Conservation (phyloP, 1,140 invertebrate genomes). For the Hormaphis cornu region DNA sequence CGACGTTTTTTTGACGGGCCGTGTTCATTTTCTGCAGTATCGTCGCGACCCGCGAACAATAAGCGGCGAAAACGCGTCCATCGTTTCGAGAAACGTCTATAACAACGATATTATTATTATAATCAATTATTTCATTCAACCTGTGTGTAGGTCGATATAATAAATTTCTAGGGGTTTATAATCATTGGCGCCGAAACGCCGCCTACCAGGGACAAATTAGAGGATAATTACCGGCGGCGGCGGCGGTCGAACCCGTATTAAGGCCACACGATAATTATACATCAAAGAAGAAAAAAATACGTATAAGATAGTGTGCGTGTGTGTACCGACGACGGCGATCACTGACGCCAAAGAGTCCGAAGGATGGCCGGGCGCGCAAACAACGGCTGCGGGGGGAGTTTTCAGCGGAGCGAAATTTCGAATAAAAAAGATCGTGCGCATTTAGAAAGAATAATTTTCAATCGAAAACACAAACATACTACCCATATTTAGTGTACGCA, state of each 20-base stretch:
- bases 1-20: not conserved
- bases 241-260: not conserved
- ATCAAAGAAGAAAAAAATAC: not conserved
- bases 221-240: conserved; percentile 19
- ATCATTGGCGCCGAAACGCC: conserved; percentile 24
- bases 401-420: not conserved
- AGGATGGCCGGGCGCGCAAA: too few species aligned
- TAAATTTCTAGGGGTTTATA: conserved; percentile 17
- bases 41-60: too few species aligned
- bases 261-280: conserved; percentile 3
- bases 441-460: too few species aligned
- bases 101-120: too few species aligned
- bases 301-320: not conserved
- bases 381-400: not conserved
- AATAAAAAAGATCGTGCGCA: too few species aligned
- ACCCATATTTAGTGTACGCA: too few species aligned
- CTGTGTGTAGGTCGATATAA: too few species aligned
- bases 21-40: not conserved
- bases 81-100: too few species aligned
- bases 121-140: too few species aligned
- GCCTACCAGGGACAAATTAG: conserved; percentile 28
- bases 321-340: not conserved
- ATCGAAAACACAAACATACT: too few species aligned
- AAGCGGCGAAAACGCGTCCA: too few species aligned
- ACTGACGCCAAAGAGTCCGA: conserved; percentile 8